Percentiles rank a stretch among this genome's conserved stretches.
These are phyloP conservation scores for Noctua fimbriata DNA, from an alignment of 2,888 invertebrate species.

Conservation along the genomic window DNA sequence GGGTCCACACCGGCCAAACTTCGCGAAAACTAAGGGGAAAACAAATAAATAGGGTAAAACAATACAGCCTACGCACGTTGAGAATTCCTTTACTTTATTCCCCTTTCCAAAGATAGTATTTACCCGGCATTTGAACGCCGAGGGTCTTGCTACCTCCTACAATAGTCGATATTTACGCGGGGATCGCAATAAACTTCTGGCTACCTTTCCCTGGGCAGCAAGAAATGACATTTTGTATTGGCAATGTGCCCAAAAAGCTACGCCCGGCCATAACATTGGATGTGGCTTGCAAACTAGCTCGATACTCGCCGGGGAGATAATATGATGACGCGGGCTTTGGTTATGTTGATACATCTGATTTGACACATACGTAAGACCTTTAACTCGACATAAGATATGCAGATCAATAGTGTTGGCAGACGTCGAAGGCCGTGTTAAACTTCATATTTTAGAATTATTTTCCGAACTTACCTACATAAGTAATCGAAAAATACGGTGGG, in stretches of 20 bases:
- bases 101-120: conserved; percentile 51
- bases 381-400: background rate
- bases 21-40: conserved; percentile 30
- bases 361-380: background rate
- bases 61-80: conserved; percentile 44
- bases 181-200: conserved; percentile 59
- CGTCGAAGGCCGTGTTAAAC: background rate
- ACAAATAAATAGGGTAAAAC: conserved; percentile 53
- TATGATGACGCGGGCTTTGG: conserved; percentile 4
- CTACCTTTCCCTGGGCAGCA: conserved; percentile 64
- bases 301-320: conserved; percentile 58
- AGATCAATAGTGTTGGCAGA: conserved; percentile 18
- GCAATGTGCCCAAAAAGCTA: conserved; percentile 75
- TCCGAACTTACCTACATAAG: background rate
- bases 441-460: conserved; percentile 3
- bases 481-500: background rate
- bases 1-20: conserved; percentile 31
- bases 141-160: conserved; percentile 41
- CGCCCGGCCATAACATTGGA: conserved; percentile 68
- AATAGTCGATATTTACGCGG: conserved; percentile 64
- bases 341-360: conserved; percentile 10
- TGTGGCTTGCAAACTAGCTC: conserved; percentile 71
- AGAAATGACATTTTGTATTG: conserved; percentile 72
- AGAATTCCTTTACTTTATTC: conserved; percentile 50
- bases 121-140: conserved; percentile 45